Base-by-base conservation (phyloP, 1,140 invertebrate genomes). In the Musca vetustissima region DNA sequence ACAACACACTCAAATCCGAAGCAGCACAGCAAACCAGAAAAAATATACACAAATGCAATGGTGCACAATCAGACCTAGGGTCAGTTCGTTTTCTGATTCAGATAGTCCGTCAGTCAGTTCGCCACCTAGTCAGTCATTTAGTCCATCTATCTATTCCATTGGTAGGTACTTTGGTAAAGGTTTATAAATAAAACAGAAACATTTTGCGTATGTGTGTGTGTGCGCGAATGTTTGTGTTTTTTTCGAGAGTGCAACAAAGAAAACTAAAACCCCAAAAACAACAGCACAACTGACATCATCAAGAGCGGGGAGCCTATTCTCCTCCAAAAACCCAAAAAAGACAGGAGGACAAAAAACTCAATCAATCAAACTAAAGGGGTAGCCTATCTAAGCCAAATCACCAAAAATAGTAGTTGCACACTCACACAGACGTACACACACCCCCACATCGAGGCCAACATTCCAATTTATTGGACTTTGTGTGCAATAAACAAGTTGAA, bases 321-420 rank as follows among this genome's bases (percentile, higher is more conserved):
- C 6, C 11, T 11, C 11, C 36, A 2, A 11, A 11, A 3, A 32
- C 3, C 28, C 28, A 73, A 64, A 69, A 70, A 77, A 66, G 36
- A 69, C n/a, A 70, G 65, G 76, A 78, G n/a, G n/a, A n/a, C 76
- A 66, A 69, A 68, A 69, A 72, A 74, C 70, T 73, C 75, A 78
- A 78, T 78, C 76, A 76, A 78, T 78, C 76, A 78, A 78, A 66
- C 48, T 52, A 24, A 25, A 66, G 24, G 49, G 25, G 22, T 28
- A 28, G 55, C 55, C 21, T 25, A 59, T 59, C 28, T 28, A 59
- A 59, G 28, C 21, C n/a, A 66, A 66, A 49, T 52, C 65, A 66
- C 21, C 21, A 25, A 28, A 59, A 59, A 22, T 14, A 59, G 2
- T 25, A 68, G 25, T 21, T 8, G 50, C 48, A 43, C 53, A 67